A percentile compares a stretch with the other conserved stretches of the same genome.
These are phyloP conservation scores for Drosophila austrosaltans DNA, from an alignment of 2,888 invertebrate species.

Conservation along the genomic window DNA sequence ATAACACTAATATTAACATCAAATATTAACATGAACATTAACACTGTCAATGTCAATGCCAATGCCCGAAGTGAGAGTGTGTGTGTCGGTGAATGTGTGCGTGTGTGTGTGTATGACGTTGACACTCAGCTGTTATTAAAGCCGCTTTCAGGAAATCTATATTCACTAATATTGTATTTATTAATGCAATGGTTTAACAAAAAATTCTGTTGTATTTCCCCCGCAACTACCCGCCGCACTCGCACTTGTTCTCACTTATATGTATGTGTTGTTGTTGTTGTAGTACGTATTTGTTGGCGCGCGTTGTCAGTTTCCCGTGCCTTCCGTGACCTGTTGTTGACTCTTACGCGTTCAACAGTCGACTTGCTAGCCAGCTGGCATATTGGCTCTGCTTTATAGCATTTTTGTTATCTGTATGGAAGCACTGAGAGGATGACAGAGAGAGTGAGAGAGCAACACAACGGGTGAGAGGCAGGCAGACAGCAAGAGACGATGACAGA, in stretches of 20 bases:
- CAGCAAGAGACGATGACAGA: neutral
- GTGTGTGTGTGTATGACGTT: constrained; percentile 5
- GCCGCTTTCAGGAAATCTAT: neutral
- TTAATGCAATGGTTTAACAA: neutral
- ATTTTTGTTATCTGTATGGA: constrained; percentile 28
- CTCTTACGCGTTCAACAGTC: constrained; percentile 66
- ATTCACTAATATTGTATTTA: neutral
- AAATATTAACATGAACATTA: neutral
- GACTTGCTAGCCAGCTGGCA: constrained; percentile 57
- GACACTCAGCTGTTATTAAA: neutral
- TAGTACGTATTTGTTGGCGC: neutral
- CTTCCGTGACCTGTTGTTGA: constrained; percentile 49
- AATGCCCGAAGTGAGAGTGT: neutral
- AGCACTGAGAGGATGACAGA: constrained; percentile 17
- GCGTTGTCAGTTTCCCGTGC: neutral
- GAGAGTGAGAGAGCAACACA: constrained; percentile 31
- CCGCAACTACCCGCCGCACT: neutral
- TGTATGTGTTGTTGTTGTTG: neutral
- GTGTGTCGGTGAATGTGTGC: too few relatives aligned
- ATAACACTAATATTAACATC: constrained; percentile 1
- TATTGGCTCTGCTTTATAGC: constrained; percentile 64
- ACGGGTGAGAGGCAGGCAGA: neutral
- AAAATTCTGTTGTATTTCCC: neutral
- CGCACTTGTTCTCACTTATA: neutral
- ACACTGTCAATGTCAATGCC: neutral